Evolutionary conservation across 2,797 vertebrate genomes (phyloP), one percentile per base, ranked within the genome.

Genomic region (Ceyx erithaca): DNA sequence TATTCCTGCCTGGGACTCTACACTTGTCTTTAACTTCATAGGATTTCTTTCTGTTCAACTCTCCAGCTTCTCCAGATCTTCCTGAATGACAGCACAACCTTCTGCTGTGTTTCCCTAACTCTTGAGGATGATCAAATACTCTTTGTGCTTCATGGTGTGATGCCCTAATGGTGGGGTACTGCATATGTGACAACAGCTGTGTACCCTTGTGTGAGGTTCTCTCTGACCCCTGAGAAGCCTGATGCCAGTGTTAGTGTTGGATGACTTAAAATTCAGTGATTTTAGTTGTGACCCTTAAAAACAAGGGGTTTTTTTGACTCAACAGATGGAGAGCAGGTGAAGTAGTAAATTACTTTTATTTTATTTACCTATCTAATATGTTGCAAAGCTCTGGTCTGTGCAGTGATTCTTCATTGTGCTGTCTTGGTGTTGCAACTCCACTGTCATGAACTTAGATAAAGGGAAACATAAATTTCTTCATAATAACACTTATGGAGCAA

Each of bases 71-170:
- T 51, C 49, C 49, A 51, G 26, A 15, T 51, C 49, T 51, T 7
- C 6, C 15, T 51, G 49, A 51, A 51, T 28, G 49, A 19, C 51
- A 30, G 51, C 51, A 30, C 51, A 51, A 51, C 51, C 28, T 30
- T 30, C 51, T 52, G 28, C 10, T 12, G 51, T 52, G 51, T 52
- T 52, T 52, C 28, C 28, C 17, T 52, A 30, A n/a, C 10, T 52
- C 51, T 19, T 16, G 16, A 52, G 51, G 28, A 52, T 26, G 28
- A n/a, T 30, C 30, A 54, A 20, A n/a, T 20, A 17, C 6, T 71
- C 10, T 9, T 57, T 40, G 52, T 84, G 30, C 46, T 28, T 0
- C 8, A 3, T 41, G n/a, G 8, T 45, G 5, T 10, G 26, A 0
- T 41, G 12, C 2, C 35, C 23, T 61, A 7, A 6, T 25, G 30